phyloP scores from a whole-genome alignment of 2,888 invertebrate species.

The Pimpla rufipes region DNA sequence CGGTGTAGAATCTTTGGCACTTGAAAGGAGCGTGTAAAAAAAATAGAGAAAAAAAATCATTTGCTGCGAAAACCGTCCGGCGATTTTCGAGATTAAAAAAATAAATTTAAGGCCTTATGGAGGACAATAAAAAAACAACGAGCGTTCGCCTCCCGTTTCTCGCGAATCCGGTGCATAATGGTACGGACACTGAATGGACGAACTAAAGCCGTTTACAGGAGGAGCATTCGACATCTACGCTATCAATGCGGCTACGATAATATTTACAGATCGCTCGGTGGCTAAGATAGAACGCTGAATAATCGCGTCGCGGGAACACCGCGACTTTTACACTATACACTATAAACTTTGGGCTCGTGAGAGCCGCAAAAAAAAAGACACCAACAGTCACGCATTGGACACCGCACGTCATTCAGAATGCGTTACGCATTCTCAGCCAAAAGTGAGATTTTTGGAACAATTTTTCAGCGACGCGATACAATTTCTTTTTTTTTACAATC shows the following conservation, averaged over 20 bases:
- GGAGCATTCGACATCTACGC: conserved; percentile 59
- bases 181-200: conserved; percentile 74
- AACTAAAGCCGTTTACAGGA: conserved; percentile 71
- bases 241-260: conserved; percentile 57
- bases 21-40: conserved; percentile 43
- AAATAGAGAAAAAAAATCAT: neutral
- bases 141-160: conserved; percentile 54
- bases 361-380: conserved; percentile 15
- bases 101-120: neutral
- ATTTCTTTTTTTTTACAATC: too few relatives aligned
- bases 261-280: conserved; percentile 63
- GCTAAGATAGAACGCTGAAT: conserved; percentile 59
- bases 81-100: neutral
- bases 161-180: conserved; percentile 66
- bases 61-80: conserved; percentile 9
- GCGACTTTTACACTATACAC: conserved; percentile 29
- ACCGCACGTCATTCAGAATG: too few relatives aligned
- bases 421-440: too few relatives aligned
- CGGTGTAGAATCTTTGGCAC: conserved; percentile 57
- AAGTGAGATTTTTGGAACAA: too few relatives aligned
- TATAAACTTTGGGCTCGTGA: conserved; percentile 25
- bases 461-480: too few relatives aligned
- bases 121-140: neutral
- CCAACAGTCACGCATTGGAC: conserved; percentile 6
- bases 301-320: conserved; percentile 41